Base-by-base conservation (phyloP, 2,888 invertebrate genomes). In the Pristionchus entomophagus region DNA sequence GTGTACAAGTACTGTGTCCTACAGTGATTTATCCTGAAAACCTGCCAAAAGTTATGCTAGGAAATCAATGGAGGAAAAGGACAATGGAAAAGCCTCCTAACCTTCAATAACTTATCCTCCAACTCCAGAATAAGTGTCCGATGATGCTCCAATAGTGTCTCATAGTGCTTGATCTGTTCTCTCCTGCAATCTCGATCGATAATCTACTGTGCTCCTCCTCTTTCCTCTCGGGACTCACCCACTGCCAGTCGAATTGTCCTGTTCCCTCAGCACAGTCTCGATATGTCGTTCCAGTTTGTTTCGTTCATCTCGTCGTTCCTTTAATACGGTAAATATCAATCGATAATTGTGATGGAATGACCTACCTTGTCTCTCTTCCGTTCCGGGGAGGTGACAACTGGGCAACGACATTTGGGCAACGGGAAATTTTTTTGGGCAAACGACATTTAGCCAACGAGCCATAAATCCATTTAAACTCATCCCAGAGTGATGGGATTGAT, bases 331-430 rank as follows among this genome's bases (percentile, higher is more conserved):
- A 80, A 14, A 14, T 6, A 73, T 41, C 41, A 45, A 80, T 29
- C 19, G 35, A 29, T 22, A n/a, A n/a, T n/a, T n/a, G 19, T 41
- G 12, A n/a, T 22, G 45, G n/a, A 14, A 45, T 45, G 10, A 45
- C 41, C 41, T 49, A 84, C 83, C 83, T 84, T 84, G 14, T 84
- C 83, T 41, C 65, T 84, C 49, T n/a, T n/a, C n/a, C n/a, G n/a
- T n/a, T n/a, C n/a, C n/a, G n/a, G n/a, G n/a, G n/a, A n/a, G n/a
- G n/a, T n/a, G n/a, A n/a, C n/a, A n/a, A n/a, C n/a, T n/a, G n/a
- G n/a, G n/a, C n/a, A n/a, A n/a, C n/a, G n/a, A n/a, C n/a, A n/a
- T n/a, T n/a, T n/a, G n/a, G n/a, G n/a, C n/a, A n/a, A n/a, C n/a
- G n/a, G n/a, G n/a, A n/a, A n/a, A n/a, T n/a, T n/a, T n/a, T n/a